These are phyloP conservation scores for Bathynomus jamesi DNA, from an alignment of 1,140 invertebrate species.

Conservation along the genomic window DNA sequence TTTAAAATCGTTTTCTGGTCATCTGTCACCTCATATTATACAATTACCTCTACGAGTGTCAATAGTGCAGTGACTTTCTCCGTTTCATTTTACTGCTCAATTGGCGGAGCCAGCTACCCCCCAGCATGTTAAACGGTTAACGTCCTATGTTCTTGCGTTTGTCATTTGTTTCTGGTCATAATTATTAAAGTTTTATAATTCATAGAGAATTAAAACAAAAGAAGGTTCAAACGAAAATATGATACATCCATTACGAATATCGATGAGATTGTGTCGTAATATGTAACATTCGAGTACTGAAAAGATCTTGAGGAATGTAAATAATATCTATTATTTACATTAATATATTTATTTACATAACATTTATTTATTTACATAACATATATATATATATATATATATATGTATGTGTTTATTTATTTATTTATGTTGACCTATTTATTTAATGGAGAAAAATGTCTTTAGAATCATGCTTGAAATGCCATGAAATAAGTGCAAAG, in stretches of 20 bases:
- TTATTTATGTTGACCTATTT: not conserved
- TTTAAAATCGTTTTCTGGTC: constrained; percentile 9
- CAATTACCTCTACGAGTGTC: constrained; percentile 1
- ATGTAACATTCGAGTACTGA: not conserved
- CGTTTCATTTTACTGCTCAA: constrained; percentile 5
- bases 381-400: constrained; percentile 15
- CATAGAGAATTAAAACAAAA: not conserved
- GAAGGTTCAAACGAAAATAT: not conserved
- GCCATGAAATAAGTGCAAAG: no score
- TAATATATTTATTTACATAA: not conserved
- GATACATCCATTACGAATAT: not conserved
- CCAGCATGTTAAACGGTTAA: constrained; percentile 14
- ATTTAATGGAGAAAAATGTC: constrained; percentile 1
- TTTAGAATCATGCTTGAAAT: not conserved
- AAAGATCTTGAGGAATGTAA: not conserved
- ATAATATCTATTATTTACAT: not conserved
- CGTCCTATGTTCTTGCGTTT: not conserved
- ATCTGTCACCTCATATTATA: constrained; percentile 2
- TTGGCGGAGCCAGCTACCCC: constrained; percentile 1
- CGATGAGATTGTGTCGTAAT: not conserved
- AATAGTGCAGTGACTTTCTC: constrained; percentile 12
- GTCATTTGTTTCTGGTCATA: not conserved
- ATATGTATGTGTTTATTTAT: constrained; percentile 5
- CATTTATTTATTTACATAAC: not conserved
- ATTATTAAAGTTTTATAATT: not conserved